A percentile compares a stretch with the other conserved stretches of the same genome.
Evolutionary conservation across 2,888 invertebrate species (phyloP).

Genomic region (Sarcophaga variegata): DNA sequence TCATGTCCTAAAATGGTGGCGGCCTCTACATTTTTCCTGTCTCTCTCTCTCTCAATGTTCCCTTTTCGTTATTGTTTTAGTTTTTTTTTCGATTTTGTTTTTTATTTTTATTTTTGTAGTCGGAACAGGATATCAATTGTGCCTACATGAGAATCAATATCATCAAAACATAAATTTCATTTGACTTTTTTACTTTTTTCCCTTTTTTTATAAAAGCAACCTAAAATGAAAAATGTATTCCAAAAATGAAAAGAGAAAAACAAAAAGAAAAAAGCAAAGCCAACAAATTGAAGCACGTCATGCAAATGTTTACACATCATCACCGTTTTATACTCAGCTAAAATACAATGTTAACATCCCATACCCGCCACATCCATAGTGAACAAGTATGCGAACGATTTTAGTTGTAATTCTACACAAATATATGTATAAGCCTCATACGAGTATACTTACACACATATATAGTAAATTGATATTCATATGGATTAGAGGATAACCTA

Average conservation of each 20-base stretch:
- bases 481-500: no score
- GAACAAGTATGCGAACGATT: no score
- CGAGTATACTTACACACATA: not conserved
- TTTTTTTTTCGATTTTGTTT: constrained; percentile 10
- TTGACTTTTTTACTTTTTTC: constrained; percentile 10
- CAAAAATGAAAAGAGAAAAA: constrained; percentile 4
- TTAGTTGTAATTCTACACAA: no score
- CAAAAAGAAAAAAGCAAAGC: not conserved
- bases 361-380: not conserved
- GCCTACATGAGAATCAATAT: constrained; percentile 59
- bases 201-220: constrained; percentile 6
- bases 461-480: not conserved
- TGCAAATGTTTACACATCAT: constrained; percentile 69
- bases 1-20: not conserved
- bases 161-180: constrained; percentile 51
- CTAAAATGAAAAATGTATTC: constrained; percentile 37
- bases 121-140: constrained; percentile 62
- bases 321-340: constrained; percentile 49
- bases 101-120: constrained; percentile 26
- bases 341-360: constrained; percentile 45
- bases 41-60: not conserved
- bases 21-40: not conserved
- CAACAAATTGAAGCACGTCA: constrained; percentile 57
- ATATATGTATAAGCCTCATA: not conserved
- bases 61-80: constrained; percentile 1